Evolutionary conservation across 2,797 vertebrate species (phyloP).

Genomic region (Leuciscus waleckii): DNA sequence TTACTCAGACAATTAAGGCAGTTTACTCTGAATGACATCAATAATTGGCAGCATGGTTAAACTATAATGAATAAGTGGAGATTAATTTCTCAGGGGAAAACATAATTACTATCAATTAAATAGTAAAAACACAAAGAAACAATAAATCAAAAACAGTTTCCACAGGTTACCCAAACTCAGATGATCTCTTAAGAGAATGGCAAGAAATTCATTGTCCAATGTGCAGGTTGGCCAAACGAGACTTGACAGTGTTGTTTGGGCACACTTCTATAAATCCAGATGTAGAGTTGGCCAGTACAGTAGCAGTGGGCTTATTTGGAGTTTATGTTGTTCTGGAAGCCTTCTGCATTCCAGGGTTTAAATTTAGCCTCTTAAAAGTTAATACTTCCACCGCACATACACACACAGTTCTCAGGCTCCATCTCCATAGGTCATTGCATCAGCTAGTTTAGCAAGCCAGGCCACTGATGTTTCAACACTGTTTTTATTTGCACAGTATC

Average conservation of each 20-base stretch:
- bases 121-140: neutral
- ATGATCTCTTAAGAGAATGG: neutral
- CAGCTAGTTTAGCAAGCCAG: slow-evolving; percentile 59
- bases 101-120: neutral
- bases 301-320: slow-evolving; percentile 78
- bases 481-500: slow-evolving; percentile 74
- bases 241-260: slow-evolving; percentile 5
- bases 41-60: neutral
- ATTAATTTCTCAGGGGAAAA: neutral
- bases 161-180: neutral
- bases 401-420: slow-evolving; percentile 72
- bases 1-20: neutral
- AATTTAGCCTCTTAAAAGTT: slow-evolving; percentile 85
- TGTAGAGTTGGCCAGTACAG: slow-evolving; percentile 52
- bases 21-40: neutral
- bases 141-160: neutral
- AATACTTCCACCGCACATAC: slow-evolving; percentile 76
- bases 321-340: slow-evolving; percentile 80
- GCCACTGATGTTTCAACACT: slow-evolving; percentile 72
- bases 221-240: neutral
- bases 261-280: slow-evolving; percentile 49
- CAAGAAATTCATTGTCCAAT: neutral
- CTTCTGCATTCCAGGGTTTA: slow-evolving; percentile 78
- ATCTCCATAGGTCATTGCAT: slow-evolving; percentile 62
- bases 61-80: neutral